Evolutionary conservation across 2,113 vertebrate species (phyloP).

Genomic region (Rhabdornis inornatus): DNA sequence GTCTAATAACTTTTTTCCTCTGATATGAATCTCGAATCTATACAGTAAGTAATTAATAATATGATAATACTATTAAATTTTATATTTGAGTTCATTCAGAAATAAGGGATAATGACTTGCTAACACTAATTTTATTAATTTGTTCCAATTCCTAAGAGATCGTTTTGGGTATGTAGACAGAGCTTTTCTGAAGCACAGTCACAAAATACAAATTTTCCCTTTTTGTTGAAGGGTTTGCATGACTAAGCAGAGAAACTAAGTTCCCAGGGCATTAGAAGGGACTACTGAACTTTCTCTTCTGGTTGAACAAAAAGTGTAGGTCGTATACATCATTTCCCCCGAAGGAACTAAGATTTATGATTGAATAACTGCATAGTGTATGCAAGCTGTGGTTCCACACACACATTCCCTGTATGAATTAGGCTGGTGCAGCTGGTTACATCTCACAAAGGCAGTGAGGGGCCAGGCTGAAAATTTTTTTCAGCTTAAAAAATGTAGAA

Average conservation of each 20-base stretch:
- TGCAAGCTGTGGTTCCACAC: not conserved
- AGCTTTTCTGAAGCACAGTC: not conserved
- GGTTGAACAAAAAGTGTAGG: not conserved
- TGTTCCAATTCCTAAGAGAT: not conserved
- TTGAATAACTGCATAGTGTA: not conserved
- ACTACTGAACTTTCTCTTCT: not conserved
- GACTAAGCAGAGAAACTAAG: not conserved
- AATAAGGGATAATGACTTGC: not conserved
- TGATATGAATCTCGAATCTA: not conserved
- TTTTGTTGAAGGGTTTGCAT: not conserved
- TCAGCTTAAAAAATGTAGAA: not conserved
- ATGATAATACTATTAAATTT: not conserved
- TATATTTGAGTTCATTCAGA: not conserved
- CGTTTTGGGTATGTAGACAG: fast-evolving
- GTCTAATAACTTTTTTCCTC: not conserved
- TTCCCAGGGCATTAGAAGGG: not conserved
- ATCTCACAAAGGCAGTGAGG: not conserved
- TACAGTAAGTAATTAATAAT: not conserved
- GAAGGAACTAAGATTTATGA: not conserved
- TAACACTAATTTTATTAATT: not conserved
- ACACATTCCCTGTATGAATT: not conserved
- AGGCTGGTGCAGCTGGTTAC: not conserved
- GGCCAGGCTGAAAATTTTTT: not conserved
- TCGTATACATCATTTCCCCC: not conserved
- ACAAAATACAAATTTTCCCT: not conserved